Evolutionary conservation across 2,888 invertebrate genomes (phyloP).

Genomic region (Eupithecia centaureata): DNA sequence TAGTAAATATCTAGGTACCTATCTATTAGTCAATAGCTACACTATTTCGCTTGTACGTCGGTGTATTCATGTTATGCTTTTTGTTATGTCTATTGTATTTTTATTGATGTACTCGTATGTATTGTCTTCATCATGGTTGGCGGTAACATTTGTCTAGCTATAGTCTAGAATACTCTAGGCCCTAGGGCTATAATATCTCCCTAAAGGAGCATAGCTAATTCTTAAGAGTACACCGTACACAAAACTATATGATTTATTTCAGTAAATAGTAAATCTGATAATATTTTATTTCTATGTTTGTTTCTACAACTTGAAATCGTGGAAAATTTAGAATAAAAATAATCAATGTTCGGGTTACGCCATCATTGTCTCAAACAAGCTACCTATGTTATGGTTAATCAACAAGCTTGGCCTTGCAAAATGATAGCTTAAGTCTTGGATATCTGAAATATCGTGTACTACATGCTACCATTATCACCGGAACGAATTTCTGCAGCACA

Average conservation of each 20-base stretch:
- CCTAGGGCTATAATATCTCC: too few relatives aligned
- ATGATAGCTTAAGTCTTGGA: neutral
- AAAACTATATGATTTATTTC: neutral
- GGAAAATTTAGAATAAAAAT: too few relatives aligned
- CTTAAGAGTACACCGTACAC: neutral
- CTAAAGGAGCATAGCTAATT: neutral
- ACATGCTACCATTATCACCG: neutral
- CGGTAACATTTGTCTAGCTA: neutral
- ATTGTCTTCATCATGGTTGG: neutral
- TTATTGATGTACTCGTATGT: neutral
- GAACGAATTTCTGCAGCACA: neutral
- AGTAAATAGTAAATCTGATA: neutral
- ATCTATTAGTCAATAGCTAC: too few relatives aligned
- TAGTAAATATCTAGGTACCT: too few relatives aligned
- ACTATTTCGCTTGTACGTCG: neutral
- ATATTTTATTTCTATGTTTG: neutral
- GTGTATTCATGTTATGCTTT: neutral
- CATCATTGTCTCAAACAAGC: neutral
- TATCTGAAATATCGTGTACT: neutral
- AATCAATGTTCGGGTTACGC: neutral
- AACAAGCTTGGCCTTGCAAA: neutral
- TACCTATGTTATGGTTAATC: neutral
- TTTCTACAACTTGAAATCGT: neutral
- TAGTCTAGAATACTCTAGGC: neutral
- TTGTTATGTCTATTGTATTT: neutral